These are phyloP conservation scores for Sturnus vulgaris DNA, from an alignment of 2,113 vertebrate genomes.

Conservation along the genomic window DNA sequence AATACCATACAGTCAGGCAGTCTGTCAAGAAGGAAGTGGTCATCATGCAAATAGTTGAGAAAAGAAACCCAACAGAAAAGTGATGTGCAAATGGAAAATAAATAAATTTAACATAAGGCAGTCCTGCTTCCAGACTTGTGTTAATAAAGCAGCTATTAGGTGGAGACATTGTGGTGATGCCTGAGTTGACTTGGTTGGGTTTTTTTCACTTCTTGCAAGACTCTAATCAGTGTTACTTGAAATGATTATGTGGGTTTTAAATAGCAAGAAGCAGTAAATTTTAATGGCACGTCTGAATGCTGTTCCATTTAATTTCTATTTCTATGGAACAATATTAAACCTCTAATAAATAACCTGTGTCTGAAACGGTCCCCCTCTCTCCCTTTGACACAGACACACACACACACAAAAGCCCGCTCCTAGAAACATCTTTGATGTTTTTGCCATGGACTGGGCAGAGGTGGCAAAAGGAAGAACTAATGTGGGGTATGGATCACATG, in stretches of 20 bases:
- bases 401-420: background rate
- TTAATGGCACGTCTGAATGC: slow-evolving; percentile 30
- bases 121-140: slow-evolving; percentile 46
- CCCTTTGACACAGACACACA: background rate
- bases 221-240: slow-evolving; percentile 63
- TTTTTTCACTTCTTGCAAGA: slow-evolving; percentile 63
- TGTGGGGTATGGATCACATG: background rate
- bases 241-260: slow-evolving; percentile 62
- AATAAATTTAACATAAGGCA: background rate
- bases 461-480: background rate
- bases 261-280: slow-evolving; percentile 56
- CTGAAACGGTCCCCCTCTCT: background rate
- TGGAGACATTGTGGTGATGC: slow-evolving; percentile 56
- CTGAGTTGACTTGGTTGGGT: background rate
- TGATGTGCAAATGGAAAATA: slow-evolving; percentile 50
- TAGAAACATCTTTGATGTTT: background rate
- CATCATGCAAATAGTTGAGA: background rate
- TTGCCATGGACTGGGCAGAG: background rate
- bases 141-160: slow-evolving; percentile 64
- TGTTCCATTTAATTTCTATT: slow-evolving; percentile 22
- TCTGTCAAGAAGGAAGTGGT: background rate
- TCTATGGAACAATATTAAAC: slow-evolving; percentile 6
- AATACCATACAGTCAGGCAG: background rate
- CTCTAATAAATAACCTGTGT: slow-evolving; percentile 1
- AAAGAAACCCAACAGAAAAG: slow-evolving; percentile 10